These are phyloP conservation scores for Synergus laeviventris DNA, from an alignment of 2,888 invertebrate genomes.

Conservation along the genomic window DNA sequence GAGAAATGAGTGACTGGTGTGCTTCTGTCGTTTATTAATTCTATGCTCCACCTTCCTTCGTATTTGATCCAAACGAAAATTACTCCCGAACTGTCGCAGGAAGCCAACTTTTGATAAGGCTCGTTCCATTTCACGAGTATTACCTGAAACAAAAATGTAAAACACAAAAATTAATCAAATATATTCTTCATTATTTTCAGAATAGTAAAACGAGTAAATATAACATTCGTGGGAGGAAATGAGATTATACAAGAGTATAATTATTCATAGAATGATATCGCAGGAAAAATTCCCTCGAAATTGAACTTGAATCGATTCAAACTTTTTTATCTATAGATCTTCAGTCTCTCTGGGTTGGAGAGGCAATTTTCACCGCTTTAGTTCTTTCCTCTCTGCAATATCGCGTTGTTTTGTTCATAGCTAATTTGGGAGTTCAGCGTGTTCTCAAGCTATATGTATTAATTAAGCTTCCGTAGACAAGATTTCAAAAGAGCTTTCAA, in stretches of 20 bases:
- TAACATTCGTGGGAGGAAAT: background rate
- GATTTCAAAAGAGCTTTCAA: conserved; percentile 19
- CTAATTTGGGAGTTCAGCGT: conserved; percentile 4
- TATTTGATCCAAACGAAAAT: conserved; percentile 99
- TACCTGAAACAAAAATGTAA: conserved; percentile 79
- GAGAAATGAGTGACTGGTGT: conserved; percentile 98
- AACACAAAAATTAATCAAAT: background rate
- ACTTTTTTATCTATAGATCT: background rate
- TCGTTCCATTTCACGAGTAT: conserved; percentile 99
- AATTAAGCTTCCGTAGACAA: conserved; percentile 25
- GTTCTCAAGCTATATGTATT: conserved; percentile 20
- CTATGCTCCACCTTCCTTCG: conserved; percentile 99
- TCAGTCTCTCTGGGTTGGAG: background rate
- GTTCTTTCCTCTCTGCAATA: background rate
- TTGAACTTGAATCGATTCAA: background rate
- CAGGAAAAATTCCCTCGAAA: background rate
- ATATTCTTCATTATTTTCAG: background rate
- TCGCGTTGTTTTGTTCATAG: background rate
- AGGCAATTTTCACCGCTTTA: background rate
- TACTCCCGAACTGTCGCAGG: conserved; percentile 97
- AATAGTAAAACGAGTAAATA: background rate
- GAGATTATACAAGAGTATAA: background rate
- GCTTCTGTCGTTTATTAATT: conserved; percentile 98
- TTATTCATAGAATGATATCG: background rate
- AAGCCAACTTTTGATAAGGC: conserved; percentile 97